Evolutionary conservation across 2,888 invertebrate genomes (phyloP).

Genomic region (Ashinkailepas kermadecensis): DNA sequence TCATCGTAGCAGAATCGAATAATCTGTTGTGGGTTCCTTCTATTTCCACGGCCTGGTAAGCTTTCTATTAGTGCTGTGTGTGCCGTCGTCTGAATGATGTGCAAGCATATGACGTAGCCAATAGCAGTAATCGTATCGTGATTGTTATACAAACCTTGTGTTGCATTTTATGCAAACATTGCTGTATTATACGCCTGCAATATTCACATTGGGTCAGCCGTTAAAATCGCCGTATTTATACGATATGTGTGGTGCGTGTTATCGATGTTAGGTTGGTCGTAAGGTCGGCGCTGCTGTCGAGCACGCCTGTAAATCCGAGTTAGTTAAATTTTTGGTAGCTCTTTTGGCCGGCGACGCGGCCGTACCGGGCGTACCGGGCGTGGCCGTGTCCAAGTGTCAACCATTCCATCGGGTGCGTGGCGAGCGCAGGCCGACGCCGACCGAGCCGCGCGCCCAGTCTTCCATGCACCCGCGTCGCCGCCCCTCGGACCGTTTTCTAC

Average conservation of each 20-base stretch:
- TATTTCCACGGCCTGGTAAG: background rate
- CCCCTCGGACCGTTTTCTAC: background rate
- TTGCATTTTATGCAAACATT: constrained; percentile 18
- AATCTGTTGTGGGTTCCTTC: background rate
- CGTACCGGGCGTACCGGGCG: background rate
- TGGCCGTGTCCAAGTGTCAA: background rate
- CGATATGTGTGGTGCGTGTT: background rate
- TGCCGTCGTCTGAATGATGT: background rate
- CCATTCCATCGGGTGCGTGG: background rate
- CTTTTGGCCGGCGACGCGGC: constrained; percentile 13
- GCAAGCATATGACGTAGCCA: background rate
- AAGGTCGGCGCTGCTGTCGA: background rate
- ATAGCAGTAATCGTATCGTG: background rate
- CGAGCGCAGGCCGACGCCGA: background rate
- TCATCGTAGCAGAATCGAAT: background rate
- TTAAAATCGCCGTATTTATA: constrained; percentile 13
- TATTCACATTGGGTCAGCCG: constrained; percentile 4
- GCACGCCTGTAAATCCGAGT: background rate
- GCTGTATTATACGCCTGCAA: constrained; percentile 14
- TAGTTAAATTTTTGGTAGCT: constrained; percentile 19
- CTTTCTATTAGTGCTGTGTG: background rate
- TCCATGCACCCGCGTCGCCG: background rate
- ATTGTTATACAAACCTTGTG: constrained; percentile 14
- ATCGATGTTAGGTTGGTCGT: background rate
- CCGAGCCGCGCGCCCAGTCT: background rate